Evolutionary conservation across 2,113 vertebrate genomes (phyloP).

Genomic region (Sturnira hondurensis): DNA sequence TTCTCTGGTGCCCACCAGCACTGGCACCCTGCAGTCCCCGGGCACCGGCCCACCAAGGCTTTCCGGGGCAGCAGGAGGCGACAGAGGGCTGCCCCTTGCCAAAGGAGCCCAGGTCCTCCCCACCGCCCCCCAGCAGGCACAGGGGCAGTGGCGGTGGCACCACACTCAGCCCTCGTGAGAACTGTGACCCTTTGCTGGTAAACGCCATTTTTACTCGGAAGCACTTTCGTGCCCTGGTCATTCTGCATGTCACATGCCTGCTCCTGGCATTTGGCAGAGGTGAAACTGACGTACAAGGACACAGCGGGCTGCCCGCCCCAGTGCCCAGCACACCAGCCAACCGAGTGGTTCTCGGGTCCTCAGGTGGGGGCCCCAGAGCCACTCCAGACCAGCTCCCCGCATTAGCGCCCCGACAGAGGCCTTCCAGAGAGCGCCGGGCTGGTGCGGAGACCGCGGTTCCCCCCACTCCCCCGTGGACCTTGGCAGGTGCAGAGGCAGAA

Average conservation of each 20-base stretch:
- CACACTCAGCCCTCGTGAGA: background rate
- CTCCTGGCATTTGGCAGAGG: constrained; percentile 23
- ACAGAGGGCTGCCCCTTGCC: fast-evolving
- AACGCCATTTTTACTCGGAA: background rate
- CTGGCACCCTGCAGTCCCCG: no score
- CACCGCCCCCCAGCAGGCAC: background rate
- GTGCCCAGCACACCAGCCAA: background rate
- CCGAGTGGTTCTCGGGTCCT: fast-evolving
- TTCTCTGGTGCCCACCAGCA: fast-evolving
- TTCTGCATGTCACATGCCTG: background rate
- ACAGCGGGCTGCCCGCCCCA: background rate
- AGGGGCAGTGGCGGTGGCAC: background rate
- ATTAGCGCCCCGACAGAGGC: background rate
- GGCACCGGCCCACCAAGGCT: background rate
- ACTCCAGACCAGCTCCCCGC: background rate
- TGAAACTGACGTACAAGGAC: background rate
- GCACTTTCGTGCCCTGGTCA: background rate
- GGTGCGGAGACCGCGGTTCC: fast-evolving
- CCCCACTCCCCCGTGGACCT: fast-evolving
- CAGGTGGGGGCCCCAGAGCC: fast-evolving
- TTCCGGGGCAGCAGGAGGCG: fast-evolving
- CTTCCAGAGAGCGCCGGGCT: fast-evolving
- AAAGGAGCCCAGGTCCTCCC: fast-evolving
- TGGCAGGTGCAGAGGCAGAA: background rate
- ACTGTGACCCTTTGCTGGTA: background rate